Conservation (phyloP, 2,113 vertebrate species). For the Ophthalmolycus amberensis region DNA sequence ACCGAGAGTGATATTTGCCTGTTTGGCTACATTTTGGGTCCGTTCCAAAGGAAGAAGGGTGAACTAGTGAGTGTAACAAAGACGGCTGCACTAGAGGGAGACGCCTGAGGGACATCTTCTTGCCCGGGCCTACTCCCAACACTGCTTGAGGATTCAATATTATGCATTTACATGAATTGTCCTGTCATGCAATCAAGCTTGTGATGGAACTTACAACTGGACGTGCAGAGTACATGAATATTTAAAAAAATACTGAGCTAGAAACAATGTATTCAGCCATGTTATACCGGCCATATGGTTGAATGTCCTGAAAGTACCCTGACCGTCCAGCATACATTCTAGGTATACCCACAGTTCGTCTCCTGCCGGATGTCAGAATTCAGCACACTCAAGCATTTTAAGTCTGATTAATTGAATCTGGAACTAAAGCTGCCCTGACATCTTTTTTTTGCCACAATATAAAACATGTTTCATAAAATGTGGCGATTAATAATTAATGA, state of each 20-base stretch:
- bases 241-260: background rate
- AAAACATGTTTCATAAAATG: background rate
- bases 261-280: background rate
- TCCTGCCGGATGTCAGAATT: background rate
- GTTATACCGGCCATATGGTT: conserved; percentile 2
- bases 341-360: background rate
- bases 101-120: background rate
- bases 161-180: conserved; percentile 1
- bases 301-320: background rate
- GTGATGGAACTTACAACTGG: background rate
- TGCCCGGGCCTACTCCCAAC: background rate
- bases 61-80: background rate
- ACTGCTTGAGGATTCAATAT: background rate
- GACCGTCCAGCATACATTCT: conserved; percentile 7
- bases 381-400: background rate
- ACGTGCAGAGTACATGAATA: background rate
- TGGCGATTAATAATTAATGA: background rate
- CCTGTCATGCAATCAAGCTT: background rate
- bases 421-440: background rate
- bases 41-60: background rate
- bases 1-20: background rate
- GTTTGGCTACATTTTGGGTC: background rate
- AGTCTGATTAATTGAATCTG: background rate
- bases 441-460: background rate
- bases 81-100: conserved; percentile 2